Conservation (phyloP, 53 echinoderm and acorn worm genomes). For the Holothuria leucospilota region DNA sequence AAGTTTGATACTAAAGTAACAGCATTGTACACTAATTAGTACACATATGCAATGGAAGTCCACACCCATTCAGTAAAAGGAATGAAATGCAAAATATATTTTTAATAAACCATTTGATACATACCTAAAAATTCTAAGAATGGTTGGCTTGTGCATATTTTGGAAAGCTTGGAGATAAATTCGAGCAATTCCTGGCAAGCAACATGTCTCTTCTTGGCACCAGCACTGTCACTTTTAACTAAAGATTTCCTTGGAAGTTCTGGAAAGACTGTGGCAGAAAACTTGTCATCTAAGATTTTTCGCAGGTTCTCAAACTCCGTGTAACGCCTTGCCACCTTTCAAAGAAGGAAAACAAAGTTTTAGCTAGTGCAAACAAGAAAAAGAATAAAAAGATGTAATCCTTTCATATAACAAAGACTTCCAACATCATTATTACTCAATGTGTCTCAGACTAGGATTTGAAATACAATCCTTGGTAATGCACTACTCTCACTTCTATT, state of each 20-base stretch:
- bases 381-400: background rate
- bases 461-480: too few species aligned
- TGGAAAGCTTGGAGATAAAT: slow-evolving; percentile 72
- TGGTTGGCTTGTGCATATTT: slow-evolving; percentile 66
- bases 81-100: too few species aligned
- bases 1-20: too few species aligned
- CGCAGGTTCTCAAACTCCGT: slow-evolving; percentile 89
- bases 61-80: too few species aligned
- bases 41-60: too few species aligned
- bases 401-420: too few species aligned
- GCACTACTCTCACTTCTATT: too few species aligned
- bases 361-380: too few species aligned
- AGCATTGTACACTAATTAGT: too few species aligned
- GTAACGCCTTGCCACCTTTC: slow-evolving; percentile 81
- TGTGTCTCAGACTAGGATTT: too few species aligned
- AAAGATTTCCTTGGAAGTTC: slow-evolving; percentile 84
- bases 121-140: slow-evolving; percentile 84
- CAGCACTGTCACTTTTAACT: slow-evolving; percentile 75
- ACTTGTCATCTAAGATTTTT: slow-evolving; percentile 83
- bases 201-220: slow-evolving; percentile 67
- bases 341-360: background rate
- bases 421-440: too few species aligned
- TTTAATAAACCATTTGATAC: background rate
- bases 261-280: slow-evolving; percentile 93
- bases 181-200: slow-evolving; percentile 78